Conservation (phyloP, 2,797 vertebrate species). For the Pipistrellus pygmaeus region DNA sequence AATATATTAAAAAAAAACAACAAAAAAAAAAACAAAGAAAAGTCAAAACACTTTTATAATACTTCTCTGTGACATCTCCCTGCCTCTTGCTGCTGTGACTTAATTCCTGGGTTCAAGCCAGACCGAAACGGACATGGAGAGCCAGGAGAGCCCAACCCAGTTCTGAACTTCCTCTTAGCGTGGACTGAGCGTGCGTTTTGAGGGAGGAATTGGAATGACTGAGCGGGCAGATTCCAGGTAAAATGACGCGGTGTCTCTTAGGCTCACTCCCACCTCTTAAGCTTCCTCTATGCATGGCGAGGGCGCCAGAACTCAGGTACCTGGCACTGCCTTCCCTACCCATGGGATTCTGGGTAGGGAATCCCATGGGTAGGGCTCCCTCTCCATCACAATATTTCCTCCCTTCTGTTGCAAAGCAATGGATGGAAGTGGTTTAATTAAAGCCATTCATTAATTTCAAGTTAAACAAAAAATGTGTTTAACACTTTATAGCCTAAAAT, state of each 20-base stretch:
- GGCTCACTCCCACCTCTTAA: background rate
- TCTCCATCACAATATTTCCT: background rate
- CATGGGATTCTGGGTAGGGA: background rate
- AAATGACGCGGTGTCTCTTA: background rate
- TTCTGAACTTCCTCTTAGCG: background rate
- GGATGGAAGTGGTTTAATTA: background rate
- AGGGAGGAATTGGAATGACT: background rate
- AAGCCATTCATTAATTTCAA: background rate
- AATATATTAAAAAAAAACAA: too few relatives aligned
- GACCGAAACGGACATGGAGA: background rate
- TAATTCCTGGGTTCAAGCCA: background rate
- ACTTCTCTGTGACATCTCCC: too few relatives aligned
- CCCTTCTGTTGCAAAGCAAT: background rate
- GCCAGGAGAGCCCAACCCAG: background rate
- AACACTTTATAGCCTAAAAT: background rate
- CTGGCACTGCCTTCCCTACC: background rate
- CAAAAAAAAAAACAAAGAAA: too few relatives aligned
- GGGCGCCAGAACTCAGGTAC: background rate
- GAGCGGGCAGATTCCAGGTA: background rate
- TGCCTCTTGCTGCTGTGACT: too few relatives aligned
- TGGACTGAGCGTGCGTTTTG: background rate
- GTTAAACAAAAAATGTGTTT: background rate
- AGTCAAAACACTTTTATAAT: too few relatives aligned
- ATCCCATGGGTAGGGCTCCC: too few relatives aligned
- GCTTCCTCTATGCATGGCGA: background rate